These are phyloP conservation scores for Amphiura filiformis DNA, from an alignment of 35 echinoderm and acorn worm genomes.

Conservation along the genomic window DNA sequence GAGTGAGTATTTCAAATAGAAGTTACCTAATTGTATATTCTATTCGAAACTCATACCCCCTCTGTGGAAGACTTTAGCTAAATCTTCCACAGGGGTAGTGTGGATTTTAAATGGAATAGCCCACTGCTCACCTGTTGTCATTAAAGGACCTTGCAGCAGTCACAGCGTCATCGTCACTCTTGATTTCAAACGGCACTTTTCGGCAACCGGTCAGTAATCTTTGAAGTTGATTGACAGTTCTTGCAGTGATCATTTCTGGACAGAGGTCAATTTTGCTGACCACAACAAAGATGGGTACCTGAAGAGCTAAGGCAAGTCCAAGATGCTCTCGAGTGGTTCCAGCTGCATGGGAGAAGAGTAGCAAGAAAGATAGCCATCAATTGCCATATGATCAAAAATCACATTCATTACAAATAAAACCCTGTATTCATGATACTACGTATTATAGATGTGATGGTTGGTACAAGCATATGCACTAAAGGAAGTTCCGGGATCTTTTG, in stretches of 20 bases:
- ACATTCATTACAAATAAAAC: too few relatives aligned
- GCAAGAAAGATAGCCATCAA: not conserved
- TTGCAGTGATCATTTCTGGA: constrained; percentile 17
- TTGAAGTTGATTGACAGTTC: constrained; percentile 52
- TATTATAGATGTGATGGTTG: too few relatives aligned
- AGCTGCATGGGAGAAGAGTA: constrained; percentile 28
- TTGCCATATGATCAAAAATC: too few relatives aligned
- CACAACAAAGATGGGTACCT: constrained; percentile 86
- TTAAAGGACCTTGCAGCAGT: constrained; percentile 81
- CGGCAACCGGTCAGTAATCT: constrained; percentile 75
- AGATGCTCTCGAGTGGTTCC: constrained; percentile 92
- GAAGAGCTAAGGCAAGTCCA: constrained; percentile 88
- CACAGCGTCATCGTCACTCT: constrained; percentile 70
- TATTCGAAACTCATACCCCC: too few relatives aligned
- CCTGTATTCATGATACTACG: too few relatives aligned
- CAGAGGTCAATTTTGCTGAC: constrained; percentile 93
- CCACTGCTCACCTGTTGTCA: constrained; percentile 60
- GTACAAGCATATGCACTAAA: too few relatives aligned
- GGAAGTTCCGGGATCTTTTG: too few relatives aligned
- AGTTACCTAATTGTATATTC: too few relatives aligned
- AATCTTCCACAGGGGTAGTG: too few relatives aligned
- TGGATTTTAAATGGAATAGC: too few relatives aligned
- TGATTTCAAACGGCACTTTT: constrained; percentile 71
- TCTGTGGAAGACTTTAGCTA: too few relatives aligned
- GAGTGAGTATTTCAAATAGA: too few relatives aligned